Percentiles rank a stretch among this genome's conserved stretches.
Conservation (phyloP, 2,113 vertebrate species). For the Nothobranchius furzeri region DNA sequence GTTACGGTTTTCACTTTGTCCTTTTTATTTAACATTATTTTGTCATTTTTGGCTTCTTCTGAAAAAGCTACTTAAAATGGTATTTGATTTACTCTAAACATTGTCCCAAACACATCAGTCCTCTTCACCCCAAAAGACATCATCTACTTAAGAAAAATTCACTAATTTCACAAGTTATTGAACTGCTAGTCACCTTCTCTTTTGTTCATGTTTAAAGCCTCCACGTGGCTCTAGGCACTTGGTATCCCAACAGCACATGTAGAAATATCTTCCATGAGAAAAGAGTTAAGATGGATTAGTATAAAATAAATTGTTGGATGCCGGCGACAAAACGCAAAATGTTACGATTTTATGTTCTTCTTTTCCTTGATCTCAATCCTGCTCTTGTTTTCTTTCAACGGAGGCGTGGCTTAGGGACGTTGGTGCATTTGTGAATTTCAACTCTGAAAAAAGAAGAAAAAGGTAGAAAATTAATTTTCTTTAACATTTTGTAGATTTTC, state of each 20-base stretch:
- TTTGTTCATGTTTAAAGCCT: constrained; percentile 5
- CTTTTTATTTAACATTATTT: no score
- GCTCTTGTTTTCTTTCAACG: constrained; percentile 15
- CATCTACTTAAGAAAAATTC: constrained; percentile 12
- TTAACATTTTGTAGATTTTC: neutral
- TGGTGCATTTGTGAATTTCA: constrained; percentile 14
- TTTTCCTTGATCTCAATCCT: constrained; percentile 19
- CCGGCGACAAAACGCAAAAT: constrained; percentile 25
- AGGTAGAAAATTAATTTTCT: neutral
- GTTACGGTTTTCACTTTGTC: neutral
- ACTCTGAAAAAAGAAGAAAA: constrained; percentile 36
- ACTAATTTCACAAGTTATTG: constrained; percentile 25
- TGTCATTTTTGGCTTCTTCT: constrained; percentile 49
- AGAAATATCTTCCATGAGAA: constrained; percentile 12
- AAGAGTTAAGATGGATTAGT: constrained; percentile 42
- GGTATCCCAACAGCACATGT: constrained; percentile 33
- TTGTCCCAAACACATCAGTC: constrained; percentile 8
- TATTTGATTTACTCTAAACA: no score
- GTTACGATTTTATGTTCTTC: constrained; percentile 11
- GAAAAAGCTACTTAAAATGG: constrained; percentile 42
- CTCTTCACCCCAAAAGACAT: neutral
- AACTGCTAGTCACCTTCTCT: neutral
- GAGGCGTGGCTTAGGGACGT: constrained; percentile 10
- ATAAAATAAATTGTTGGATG: constrained; percentile 16
- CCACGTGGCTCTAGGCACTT: constrained; percentile 31